Evolutionary conservation across 2,797 vertebrate genomes (phyloP).

Genomic region (Sebastes vulpes): DNA sequence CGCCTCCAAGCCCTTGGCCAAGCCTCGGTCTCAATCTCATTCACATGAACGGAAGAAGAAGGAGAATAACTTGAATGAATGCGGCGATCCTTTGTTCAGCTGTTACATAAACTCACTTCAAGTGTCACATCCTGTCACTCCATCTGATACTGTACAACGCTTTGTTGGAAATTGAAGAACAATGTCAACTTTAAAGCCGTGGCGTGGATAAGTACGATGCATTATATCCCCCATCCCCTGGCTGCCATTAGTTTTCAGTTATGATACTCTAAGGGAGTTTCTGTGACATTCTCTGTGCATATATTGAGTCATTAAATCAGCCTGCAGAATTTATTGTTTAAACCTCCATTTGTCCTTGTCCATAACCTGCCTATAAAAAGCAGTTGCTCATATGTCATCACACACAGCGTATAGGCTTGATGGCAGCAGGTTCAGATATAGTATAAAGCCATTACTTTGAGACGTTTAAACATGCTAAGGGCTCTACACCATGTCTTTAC

Average conservation of each 20-base stretch:
- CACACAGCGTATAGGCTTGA: not conserved
- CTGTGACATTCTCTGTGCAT: slow-evolving; percentile 3
- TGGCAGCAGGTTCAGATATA: slow-evolving; percentile 16
- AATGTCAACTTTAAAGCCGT: not conserved
- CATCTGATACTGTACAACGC: not conserved
- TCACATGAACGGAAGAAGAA: no score
- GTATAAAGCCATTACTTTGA: slow-evolving; percentile 18
- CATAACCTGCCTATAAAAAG: slow-evolving; percentile 25
- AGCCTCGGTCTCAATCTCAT: not conserved
- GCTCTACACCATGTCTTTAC: not conserved
- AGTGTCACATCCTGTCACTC: not conserved
- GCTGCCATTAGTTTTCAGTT: slow-evolving; percentile 17
- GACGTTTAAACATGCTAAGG: slow-evolving; percentile 10
- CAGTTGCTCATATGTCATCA: slow-evolving; percentile 13
- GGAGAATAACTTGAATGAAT: not conserved
- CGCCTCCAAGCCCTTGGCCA: not conserved
- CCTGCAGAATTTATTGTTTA: slow-evolving; percentile 19
- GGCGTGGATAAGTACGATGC: not conserved
- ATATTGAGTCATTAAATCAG: slow-evolving; percentile 21
- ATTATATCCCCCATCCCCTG: not conserved
- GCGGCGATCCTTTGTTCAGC: not conserved
- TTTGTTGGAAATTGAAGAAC: not conserved
- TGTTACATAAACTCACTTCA: not conserved
- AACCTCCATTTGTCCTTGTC: slow-evolving; percentile 45
- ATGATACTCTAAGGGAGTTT: slow-evolving; percentile 3